Conservation (phyloP, 2,113 vertebrate genomes). For the Charadrius vociferus region DNA sequence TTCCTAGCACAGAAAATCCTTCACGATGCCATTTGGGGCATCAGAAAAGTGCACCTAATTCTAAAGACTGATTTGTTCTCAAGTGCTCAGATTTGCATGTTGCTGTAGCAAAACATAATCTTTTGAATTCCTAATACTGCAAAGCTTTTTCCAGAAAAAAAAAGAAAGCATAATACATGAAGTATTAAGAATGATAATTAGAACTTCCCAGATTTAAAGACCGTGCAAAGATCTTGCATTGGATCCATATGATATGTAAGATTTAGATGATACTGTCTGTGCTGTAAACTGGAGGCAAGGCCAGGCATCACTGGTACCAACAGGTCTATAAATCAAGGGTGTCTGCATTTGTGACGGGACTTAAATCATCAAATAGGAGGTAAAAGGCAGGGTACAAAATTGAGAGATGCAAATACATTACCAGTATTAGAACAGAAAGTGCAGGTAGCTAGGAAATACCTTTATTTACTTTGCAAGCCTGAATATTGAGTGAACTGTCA, state of each 20-base stretch:
- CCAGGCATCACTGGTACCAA: not conserved
- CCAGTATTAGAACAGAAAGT: not conserved
- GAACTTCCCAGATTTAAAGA: not conserved
- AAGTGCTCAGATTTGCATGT: not conserved
- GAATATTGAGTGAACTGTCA: not conserved
- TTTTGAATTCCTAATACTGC: not conserved
- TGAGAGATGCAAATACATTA: not conserved
- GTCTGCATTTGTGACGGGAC: not conserved
- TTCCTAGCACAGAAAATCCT: not conserved
- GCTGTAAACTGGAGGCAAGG: not conserved
- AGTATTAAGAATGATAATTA: not conserved
- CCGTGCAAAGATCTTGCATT: not conserved
- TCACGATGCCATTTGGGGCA: not conserved
- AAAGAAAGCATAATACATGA: not conserved
- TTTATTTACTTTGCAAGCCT: not conserved
- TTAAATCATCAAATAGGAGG: not conserved
- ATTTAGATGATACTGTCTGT: not conserved
- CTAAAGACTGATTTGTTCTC: not conserved
- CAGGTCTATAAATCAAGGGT: not conserved
- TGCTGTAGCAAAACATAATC: not conserved
- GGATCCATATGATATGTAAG: not conserved
- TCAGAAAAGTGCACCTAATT: not conserved
- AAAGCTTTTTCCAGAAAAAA: not conserved
- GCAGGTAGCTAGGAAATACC: not conserved
- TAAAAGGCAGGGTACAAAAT: not conserved